Conservation (phyloP, 2,797 vertebrate species). For the Chiloscyllium punctatum region DNA sequence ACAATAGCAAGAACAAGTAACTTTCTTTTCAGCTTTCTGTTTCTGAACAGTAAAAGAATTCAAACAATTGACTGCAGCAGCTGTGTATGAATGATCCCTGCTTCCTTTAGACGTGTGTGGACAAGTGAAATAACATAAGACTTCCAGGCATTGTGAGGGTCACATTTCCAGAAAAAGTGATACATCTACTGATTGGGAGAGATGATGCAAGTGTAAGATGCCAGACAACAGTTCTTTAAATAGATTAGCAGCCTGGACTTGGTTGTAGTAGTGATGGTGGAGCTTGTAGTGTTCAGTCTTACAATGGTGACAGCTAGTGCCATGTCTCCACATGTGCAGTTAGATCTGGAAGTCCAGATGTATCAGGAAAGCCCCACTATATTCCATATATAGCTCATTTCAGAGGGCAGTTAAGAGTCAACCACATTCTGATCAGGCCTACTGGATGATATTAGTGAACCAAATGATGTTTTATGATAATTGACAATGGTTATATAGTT, state of each 20-base stretch:
- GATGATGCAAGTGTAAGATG: background rate
- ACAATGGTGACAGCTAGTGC: background rate
- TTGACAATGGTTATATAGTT: no score
- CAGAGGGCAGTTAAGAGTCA: no score
- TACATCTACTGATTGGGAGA: no score
- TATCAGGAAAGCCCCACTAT: background rate
- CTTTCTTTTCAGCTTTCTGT: slow-evolving; percentile 4
- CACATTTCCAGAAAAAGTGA: background rate
- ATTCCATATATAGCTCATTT: background rate
- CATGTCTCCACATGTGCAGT: background rate
- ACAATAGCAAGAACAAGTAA: background rate
- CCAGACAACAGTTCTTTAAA: background rate
- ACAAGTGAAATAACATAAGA: background rate
- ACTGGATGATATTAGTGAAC: no score
- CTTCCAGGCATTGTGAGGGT: background rate
- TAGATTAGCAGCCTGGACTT: background rate
- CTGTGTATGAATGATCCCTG: background rate
- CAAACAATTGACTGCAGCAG: background rate
- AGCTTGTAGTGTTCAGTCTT: background rate
- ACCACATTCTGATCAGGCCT: no score
- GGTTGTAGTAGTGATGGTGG: background rate
- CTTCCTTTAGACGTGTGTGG: background rate
- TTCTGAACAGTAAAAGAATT: slow-evolving; percentile 11
- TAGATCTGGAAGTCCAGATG: background rate
- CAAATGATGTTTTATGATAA: no score